phyloP scores from a whole-genome alignment of 1,140 invertebrate species.

The Pseudomyrmex concolor region DNA sequence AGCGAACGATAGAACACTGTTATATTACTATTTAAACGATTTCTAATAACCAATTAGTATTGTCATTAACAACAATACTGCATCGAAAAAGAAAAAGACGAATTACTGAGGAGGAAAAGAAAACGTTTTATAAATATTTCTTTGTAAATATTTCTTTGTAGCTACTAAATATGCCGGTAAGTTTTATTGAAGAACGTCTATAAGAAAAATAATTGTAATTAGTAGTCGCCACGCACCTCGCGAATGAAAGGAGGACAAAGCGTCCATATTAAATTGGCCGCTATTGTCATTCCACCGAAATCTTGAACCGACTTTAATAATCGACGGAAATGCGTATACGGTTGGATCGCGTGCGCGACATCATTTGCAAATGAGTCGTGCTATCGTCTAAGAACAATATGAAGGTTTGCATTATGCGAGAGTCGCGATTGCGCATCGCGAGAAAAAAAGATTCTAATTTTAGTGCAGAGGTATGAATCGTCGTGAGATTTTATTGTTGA shows the following conservation, averaged over 20 bases:
- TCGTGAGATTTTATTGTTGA: too few relatives aligned
- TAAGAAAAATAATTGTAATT: neutral
- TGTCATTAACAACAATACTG: too few relatives aligned
- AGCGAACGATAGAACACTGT: too few relatives aligned
- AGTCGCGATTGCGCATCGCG: neutral
- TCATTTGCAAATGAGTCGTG: conserved; percentile 57
- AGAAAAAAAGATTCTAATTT: conserved; percentile 2
- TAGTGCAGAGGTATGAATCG: too few relatives aligned
- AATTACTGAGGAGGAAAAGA: too few relatives aligned
- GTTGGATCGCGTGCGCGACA: conserved; percentile 17
- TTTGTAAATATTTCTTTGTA: neutral
- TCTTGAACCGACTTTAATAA: conserved; percentile 24
- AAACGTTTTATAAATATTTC: neutral
- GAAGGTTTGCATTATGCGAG: neutral
- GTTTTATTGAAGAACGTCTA: neutral
- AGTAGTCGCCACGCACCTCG: neutral
- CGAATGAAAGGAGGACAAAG: neutral
- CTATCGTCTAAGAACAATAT: neutral
- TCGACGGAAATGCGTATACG: conserved; percentile 63
- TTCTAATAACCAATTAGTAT: too few relatives aligned
- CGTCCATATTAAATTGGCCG: conserved; percentile 55
- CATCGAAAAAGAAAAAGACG: too few relatives aligned
- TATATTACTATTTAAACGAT: too few relatives aligned
- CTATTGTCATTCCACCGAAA: conserved; percentile 67
- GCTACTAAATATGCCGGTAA: neutral